Conservation (phyloP, 92 coral and sea anemone genomes). For the Montipora capitata region DNA sequence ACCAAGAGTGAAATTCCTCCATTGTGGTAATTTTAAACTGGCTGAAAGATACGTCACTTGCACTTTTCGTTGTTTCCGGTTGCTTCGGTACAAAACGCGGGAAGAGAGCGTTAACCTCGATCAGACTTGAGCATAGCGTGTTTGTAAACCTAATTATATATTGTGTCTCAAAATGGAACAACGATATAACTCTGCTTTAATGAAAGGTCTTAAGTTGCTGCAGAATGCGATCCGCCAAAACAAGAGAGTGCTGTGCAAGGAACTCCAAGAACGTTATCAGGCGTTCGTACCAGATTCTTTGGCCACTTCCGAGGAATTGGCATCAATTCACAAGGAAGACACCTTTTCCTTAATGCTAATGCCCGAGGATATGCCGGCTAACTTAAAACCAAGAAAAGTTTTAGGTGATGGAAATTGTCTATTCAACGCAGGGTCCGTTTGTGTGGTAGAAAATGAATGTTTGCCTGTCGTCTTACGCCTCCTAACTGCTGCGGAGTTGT, state of each 20-base stretch:
- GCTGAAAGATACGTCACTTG: too few relatives aligned
- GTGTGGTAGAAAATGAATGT: slow-evolving; percentile 47
- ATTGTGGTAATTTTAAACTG: too few relatives aligned
- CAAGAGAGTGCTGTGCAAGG: slow-evolving; percentile 1
- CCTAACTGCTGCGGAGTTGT: background rate
- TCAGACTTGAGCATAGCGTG: too few relatives aligned
- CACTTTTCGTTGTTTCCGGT: too few relatives aligned
- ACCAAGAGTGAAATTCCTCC: too few relatives aligned
- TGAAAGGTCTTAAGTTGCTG: background rate
- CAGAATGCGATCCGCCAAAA: background rate
- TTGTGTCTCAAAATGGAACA: slow-evolving; percentile 13
- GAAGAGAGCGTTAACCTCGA: too few relatives aligned
- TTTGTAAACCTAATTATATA: background rate
- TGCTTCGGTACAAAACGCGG: too few relatives aligned
- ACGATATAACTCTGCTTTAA: background rate
- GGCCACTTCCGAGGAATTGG: background rate
- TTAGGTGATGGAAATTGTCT: slow-evolving; percentile 71
- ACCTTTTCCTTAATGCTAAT: background rate
- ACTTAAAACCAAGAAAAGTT: slow-evolving; percentile 43
- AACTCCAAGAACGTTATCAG: background rate
- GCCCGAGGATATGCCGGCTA: slow-evolving; percentile 49
- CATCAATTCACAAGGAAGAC: background rate
- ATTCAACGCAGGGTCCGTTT: slow-evolving; percentile 46
- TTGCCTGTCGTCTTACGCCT: background rate
- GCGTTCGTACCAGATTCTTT: background rate